Conservation (phyloP, 1,140 invertebrate species). For the Drosophila rhopaloa region DNA sequence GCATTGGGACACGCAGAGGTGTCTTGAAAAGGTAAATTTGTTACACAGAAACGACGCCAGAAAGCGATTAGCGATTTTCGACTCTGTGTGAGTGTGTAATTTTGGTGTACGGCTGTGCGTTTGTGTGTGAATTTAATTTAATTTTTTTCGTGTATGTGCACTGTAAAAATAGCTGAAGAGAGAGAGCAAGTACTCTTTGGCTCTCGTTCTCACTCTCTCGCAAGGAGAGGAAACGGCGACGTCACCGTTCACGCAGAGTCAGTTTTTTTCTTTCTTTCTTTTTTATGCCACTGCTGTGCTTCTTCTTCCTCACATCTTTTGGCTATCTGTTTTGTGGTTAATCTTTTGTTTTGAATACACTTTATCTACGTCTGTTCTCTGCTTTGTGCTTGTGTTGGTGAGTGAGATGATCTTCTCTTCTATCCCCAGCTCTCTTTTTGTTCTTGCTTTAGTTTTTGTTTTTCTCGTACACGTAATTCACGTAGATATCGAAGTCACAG, state of each 20-base stretch:
- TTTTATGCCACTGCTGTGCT: constrained; percentile 27
- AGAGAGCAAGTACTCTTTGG: constrained; percentile 20
- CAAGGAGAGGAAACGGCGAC: constrained; percentile 21
- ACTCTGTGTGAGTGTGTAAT: constrained; percentile 33
- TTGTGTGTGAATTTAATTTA: constrained; percentile 57
- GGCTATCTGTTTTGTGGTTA: constrained; percentile 51
- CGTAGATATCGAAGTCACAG: constrained; percentile 52
- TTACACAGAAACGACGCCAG: constrained; percentile 40
- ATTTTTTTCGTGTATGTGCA: constrained; percentile 68
- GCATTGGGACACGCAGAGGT: constrained; percentile 42
- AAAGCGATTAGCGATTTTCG: constrained; percentile 38
- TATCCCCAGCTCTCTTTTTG: constrained; percentile 10
- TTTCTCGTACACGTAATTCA: constrained; percentile 39
- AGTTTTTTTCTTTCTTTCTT: constrained; percentile 53
- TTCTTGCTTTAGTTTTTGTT: constrained; percentile 33
- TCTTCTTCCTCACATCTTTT: constrained; percentile 39
- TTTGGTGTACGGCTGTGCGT: constrained; percentile 25
- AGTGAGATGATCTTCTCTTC: constrained; percentile 25
- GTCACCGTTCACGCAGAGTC: constrained; percentile 44
- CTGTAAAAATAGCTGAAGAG: constrained; percentile 76
- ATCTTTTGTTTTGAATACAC: constrained; percentile 79
- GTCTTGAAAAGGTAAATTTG: constrained; percentile 61
- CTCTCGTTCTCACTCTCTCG: neutral
- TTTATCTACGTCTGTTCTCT: constrained; percentile 61
- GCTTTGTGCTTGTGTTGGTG: constrained; percentile 13